Evolutionary conservation across 2,888 invertebrate species (phyloP), one percentile per base, ranked within the genome.

Genomic region (Artemia sinica): DNA sequence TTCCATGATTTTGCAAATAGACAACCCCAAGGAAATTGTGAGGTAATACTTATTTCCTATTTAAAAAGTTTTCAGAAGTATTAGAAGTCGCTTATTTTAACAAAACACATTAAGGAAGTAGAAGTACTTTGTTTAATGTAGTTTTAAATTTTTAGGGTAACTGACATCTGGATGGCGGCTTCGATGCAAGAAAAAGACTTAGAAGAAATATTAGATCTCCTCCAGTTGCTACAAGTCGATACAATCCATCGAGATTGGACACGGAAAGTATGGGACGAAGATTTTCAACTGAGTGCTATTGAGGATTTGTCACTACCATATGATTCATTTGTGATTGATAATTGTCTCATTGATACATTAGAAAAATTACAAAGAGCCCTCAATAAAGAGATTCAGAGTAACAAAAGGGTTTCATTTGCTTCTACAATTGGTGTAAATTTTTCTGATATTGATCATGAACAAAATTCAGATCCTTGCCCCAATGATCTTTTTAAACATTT

Each of bases 241-340:
- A 58, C 63, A 18, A 58, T 58, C 28, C 63, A 58, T 10, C 63
- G 63, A 58, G 63, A 58, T 28, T 58, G 63, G 63, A 58, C 63
- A n/a, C n/a, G 63, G 28, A n/a, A 28, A 58, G 28, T 58, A 18
- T 58, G 63, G 63, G 63, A 58, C 10, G 63, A 58, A 28, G 63
- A 58, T 10, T 58, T 58, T 10, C 63, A 58, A 9, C n/a, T 58
- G 28, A 58, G 63, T 28, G n/a, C 63, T 9, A 58, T 58, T 10
- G 11, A 58, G 9, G 28, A 58, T 28, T 11, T 58, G n/a, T 58
- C 63, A 28, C n/a, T 58, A n/a, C 63, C 63, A 10, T 58, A 58
- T 58, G 63, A 58, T 2, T n/a, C 14, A 18, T 58, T 58, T 28
- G n/a, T 28, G 28, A 11, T 58, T n/a, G 63, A 58, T 10, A 28